Conservation (phyloP, 2,888 invertebrate species). For the Bombylius major region DNA sequence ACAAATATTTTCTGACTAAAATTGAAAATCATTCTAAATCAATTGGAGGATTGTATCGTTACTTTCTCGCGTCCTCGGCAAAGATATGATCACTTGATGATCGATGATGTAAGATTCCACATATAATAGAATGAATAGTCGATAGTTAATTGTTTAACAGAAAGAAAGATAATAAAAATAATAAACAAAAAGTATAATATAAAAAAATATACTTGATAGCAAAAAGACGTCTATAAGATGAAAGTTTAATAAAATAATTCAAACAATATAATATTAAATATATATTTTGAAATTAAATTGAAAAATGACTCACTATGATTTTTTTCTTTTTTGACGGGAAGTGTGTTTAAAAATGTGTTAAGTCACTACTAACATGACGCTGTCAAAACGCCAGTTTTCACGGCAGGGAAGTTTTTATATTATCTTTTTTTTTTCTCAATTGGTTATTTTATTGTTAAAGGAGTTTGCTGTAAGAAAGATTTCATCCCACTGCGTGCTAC, state of each 20-base stretch:
- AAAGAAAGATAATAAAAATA: too few relatives aligned
- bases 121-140: too few relatives aligned
- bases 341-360: slow-evolving; percentile 17
- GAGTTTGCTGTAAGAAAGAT: too few relatives aligned
- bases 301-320: too few relatives aligned
- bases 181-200: too few relatives aligned
- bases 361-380: slow-evolving; percentile 18
- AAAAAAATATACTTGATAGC: too few relatives aligned
- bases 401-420: slow-evolving; percentile 6
- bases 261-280: too few relatives aligned
- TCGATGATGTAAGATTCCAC: slow-evolving; percentile 1
- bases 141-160: too few relatives aligned
- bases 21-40: slow-evolving; percentile 9
- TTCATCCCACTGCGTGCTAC: too few relatives aligned
- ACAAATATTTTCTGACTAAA: background rate
- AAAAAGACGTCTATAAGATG: too few relatives aligned
- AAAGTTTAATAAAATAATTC: too few relatives aligned
- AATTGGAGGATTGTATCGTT: slow-evolving; percentile 9
- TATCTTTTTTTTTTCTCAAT: background rate
- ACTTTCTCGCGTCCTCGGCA: slow-evolving; percentile 7
- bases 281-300: too few relatives aligned
- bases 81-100: slow-evolving; percentile 1
- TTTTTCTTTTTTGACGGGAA: background rate
- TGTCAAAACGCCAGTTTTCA: slow-evolving; percentile 16
- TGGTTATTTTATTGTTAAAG: background rate